A percentile compares a stretch with the other conserved stretches of the same genome.
Evolutionary conservation across 2,888 invertebrate species (phyloP).

Genomic region (Spisula subtruncata): DNA sequence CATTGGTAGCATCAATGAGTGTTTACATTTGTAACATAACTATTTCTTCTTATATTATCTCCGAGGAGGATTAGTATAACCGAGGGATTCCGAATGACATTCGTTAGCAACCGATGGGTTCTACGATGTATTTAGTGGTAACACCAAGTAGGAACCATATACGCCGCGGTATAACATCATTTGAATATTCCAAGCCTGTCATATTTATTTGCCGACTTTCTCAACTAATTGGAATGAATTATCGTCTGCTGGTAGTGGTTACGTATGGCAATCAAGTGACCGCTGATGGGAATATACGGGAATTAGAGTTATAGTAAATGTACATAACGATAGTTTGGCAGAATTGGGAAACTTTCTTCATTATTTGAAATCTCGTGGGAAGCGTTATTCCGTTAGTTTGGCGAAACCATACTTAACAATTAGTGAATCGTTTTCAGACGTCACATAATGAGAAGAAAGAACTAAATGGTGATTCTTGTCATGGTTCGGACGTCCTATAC

Average conservation of each 20-base stretch:
- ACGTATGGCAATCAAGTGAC: not conserved
- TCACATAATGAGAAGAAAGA: not conserved
- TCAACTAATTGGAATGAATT: too few relatives aligned
- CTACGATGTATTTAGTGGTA: too few relatives aligned
- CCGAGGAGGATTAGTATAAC: too few relatives aligned
- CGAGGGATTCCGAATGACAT: too few relatives aligned
- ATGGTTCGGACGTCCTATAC: not conserved
- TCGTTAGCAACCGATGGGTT: too few relatives aligned
- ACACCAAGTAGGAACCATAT: too few relatives aligned
- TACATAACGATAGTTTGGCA: slow-evolving; percentile 27
- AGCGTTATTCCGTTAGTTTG: not conserved
- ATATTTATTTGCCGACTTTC: too few relatives aligned
- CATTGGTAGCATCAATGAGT: too few relatives aligned
- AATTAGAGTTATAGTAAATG: not conserved
- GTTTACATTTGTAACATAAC: too few relatives aligned
- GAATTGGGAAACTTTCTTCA: slow-evolving; percentile 4
- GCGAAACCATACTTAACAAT: not conserved
- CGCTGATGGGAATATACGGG: slow-evolving; percentile 16
- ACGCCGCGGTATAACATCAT: not conserved
- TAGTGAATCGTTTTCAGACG: not conserved
- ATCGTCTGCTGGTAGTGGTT: not conserved
- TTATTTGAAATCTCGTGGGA: not conserved
- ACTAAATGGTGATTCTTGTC: not conserved
- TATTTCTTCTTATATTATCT: too few relatives aligned
- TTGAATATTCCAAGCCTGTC: not conserved